Evolutionary conservation across 2,797 vertebrate species (phyloP).

Genomic region (Sebastes jordani): DNA sequence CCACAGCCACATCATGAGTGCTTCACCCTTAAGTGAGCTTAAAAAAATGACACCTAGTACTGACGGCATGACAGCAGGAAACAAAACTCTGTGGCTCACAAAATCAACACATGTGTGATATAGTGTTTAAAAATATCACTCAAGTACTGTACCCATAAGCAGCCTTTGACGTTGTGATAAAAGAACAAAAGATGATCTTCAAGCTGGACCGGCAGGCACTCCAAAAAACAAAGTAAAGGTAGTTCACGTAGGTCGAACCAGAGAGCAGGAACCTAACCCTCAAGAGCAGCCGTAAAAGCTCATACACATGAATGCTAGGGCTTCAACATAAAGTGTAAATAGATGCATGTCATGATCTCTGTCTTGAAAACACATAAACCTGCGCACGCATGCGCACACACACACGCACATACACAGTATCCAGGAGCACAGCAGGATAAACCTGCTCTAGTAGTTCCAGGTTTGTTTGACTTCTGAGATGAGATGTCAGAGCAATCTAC

Average conservation of each 20-base stretch:
- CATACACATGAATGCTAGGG: constrained; percentile 3
- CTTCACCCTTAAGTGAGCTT: background rate
- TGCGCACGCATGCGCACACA: background rate
- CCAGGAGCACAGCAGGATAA: constrained; percentile 65
- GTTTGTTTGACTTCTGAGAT: constrained; percentile 76
- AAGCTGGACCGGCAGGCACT: background rate
- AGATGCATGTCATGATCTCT: constrained; percentile 27
- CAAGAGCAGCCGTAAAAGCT: background rate
- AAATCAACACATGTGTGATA: constrained; percentile 20
- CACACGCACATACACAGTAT: constrained; percentile 8
- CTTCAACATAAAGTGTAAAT: constrained; percentile 29
- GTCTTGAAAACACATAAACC: constrained; percentile 15
- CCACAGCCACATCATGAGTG: background rate
- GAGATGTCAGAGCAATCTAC: constrained; percentile 66
- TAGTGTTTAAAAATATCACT: constrained; percentile 5
- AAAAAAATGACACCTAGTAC: background rate
- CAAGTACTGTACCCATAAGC: background rate
- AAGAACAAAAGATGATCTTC: background rate
- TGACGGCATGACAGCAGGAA: constrained; percentile 33
- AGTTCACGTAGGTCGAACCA: background rate
- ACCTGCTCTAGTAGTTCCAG: constrained; percentile 73
- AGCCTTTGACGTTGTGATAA: background rate
- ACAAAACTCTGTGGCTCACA: constrained; percentile 1
- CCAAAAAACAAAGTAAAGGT: background rate
- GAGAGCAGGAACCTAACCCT: background rate